Evolutionary conservation across 1,140 invertebrate species (phyloP).

Genomic region (Piezodorus guildinii): DNA sequence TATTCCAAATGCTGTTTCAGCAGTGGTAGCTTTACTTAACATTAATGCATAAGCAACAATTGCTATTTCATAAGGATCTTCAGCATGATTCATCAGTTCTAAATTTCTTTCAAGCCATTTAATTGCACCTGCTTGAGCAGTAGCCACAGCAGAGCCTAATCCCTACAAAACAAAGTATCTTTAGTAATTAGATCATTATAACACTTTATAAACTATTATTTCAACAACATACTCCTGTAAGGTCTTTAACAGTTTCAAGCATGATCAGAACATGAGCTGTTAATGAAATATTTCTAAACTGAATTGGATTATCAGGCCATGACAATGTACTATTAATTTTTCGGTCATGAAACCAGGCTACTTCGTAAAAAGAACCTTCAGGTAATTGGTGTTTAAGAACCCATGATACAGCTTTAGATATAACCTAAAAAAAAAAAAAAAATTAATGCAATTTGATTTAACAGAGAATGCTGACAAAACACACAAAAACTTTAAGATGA

Average conservation of each 20-base stretch:
- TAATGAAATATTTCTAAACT: conserved; percentile 67
- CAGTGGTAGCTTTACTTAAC: conserved; percentile 60
- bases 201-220: conserved; percentile 17
- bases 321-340: conserved; percentile 67
- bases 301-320: conserved; percentile 39
- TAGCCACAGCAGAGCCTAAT: conserved; percentile 54
- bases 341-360: conserved; percentile 65
- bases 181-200: conserved; percentile 21
- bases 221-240: conserved; percentile 45
- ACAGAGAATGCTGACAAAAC: background rate
- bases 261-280: conserved; percentile 83
- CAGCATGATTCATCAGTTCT: conserved; percentile 52
- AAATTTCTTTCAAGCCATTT: conserved; percentile 77
- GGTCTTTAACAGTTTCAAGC: conserved; percentile 66
- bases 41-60: conserved; percentile 80
- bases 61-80: conserved; percentile 68
- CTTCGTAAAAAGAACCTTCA: conserved; percentile 76
- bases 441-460: background rate
- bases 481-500: no score
- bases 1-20: conserved; percentile 69
- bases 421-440: conserved; percentile 40
- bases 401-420: conserved; percentile 65
- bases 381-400: conserved; percentile 63
- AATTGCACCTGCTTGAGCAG: conserved; percentile 56
- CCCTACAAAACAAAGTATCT: conserved; percentile 35